Evolutionary conservation across 53 echinoderm and acorn worm genomes (phyloP).

Genomic region (Luidia sarsii): DNA sequence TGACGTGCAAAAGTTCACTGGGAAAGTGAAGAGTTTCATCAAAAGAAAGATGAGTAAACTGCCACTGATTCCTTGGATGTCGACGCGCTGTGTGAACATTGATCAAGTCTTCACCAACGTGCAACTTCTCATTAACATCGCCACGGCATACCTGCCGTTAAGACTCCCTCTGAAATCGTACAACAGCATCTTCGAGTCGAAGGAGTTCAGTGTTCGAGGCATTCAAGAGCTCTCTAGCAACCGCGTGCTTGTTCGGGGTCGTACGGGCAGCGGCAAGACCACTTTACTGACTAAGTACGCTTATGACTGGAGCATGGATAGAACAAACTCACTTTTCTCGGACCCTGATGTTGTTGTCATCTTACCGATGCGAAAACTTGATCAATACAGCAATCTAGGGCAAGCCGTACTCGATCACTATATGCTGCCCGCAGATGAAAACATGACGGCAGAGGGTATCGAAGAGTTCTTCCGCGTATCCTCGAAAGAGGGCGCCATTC

Average conservation of each 20-base stretch:
- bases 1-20: too few relatives aligned
- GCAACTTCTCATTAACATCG: conserved; percentile 57
- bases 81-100: conserved; percentile 36
- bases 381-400: conserved; percentile 61
- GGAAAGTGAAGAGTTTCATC: conserved; percentile 28
- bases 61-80: conserved; percentile 64
- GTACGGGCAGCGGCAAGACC: conserved; percentile 70
- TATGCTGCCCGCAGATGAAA: conserved; percentile 24
- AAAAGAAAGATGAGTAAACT: conserved; percentile 47
- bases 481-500: conserved; percentile 56
- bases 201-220: not conserved
- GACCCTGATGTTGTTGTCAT: conserved; percentile 43
- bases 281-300: conserved; percentile 61
- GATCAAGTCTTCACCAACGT: conserved; percentile 62
- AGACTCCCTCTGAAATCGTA: conserved; percentile 24
- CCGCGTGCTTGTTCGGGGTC: conserved; percentile 52
- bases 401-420: conserved; percentile 54
- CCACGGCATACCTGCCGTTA: conserved; percentile 49
- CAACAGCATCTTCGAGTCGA: conserved; percentile 43
- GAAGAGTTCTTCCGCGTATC: conserved; percentile 50
- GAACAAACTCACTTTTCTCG: not conserved
- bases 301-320: conserved; percentile 50
- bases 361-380: conserved; percentile 60
- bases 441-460: conserved; percentile 39
- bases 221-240: not conserved